phyloP scores from a whole-genome alignment of 2,797 vertebrate genomes.

The Pipistrellus pipistrellus region DNA sequence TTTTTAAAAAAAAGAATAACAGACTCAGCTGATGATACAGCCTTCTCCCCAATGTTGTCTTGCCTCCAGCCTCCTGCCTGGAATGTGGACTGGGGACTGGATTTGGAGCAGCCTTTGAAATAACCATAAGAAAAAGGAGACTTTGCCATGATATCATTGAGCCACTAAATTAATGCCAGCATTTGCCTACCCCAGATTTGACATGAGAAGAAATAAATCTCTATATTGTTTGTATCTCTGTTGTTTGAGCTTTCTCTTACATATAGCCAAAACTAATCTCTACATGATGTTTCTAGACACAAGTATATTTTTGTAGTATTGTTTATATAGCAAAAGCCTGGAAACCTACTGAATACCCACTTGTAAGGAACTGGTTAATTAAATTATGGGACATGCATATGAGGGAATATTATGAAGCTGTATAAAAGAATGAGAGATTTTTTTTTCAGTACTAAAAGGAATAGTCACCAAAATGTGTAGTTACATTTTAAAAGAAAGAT shows the following conservation, averaged over 20 bases:
- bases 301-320: not conserved
- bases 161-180: not conserved
- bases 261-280: slow-evolving; percentile 36
- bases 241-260: not conserved
- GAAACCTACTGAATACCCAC: slow-evolving; percentile 15
- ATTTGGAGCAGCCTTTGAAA: not conserved
- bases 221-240: not conserved
- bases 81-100: not conserved
- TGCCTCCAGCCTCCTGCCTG: not conserved
- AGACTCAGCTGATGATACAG: not conserved
- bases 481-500: slow-evolving; percentile 56
- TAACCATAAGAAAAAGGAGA: not conserved
- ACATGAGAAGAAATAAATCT: slow-evolving; percentile 18
- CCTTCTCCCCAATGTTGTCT: not conserved
- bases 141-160: not conserved
- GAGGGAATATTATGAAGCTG: not conserved
- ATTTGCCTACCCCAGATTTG: not conserved
- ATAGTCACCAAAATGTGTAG: not conserved
- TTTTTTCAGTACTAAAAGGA: slow-evolving; percentile 7
- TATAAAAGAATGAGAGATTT: not conserved
- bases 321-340: slow-evolving; percentile 14
- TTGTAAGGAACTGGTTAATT: slow-evolving; percentile 9
- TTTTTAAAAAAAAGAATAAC: too few relatives aligned
- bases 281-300: slow-evolving; percentile 6
- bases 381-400: not conserved